phyloP scores from a whole-genome alignment of 2,888 invertebrate species.

The Hyposoter dolosus region DNA sequence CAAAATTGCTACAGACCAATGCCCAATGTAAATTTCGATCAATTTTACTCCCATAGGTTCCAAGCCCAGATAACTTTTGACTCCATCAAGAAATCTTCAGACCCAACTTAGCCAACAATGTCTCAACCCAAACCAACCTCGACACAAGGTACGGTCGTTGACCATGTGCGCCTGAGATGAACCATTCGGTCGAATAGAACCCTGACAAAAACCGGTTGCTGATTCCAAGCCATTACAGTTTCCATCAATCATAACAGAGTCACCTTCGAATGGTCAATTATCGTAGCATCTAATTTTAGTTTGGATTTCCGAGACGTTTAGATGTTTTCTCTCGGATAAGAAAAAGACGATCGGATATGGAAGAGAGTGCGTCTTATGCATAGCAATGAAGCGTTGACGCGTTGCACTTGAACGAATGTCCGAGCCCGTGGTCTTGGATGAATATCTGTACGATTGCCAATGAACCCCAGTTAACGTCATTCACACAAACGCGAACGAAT shows the following conservation, averaged over 20 bases:
- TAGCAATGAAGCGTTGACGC: conserved; percentile 32
- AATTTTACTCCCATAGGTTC: conserved; percentile 16
- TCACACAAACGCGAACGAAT: background rate
- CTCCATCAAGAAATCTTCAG: background rate
- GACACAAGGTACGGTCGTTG: conserved; percentile 17
- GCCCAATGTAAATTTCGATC: background rate
- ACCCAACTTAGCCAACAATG: conserved; percentile 6
- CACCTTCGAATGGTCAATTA: conserved; percentile 14
- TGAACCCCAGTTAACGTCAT: conserved; percentile 43
- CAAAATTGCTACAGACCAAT: background rate
- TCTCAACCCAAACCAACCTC: background rate
- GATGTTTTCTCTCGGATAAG: conserved; percentile 20
- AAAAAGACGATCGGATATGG: conserved; percentile 8
- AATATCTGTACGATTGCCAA: conserved; percentile 56
- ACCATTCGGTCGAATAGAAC: background rate
- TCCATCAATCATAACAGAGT: background rate
- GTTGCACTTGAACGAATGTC: conserved; percentile 56
- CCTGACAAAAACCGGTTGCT: background rate
- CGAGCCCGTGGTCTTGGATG: conserved; percentile 55
- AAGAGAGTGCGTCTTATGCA: conserved; percentile 24
- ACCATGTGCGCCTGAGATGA: conserved; percentile 5
- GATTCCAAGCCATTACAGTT: conserved; percentile 5
- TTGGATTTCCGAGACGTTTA: conserved; percentile 10
- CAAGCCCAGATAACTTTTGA: conserved; percentile 13
- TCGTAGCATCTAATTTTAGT: background rate